A percentile compares a stretch with the other conserved stretches of the same genome.
phyloP scores from a whole-genome alignment of 2,797 vertebrate genomes.

The Myripristis murdjan region DNA sequence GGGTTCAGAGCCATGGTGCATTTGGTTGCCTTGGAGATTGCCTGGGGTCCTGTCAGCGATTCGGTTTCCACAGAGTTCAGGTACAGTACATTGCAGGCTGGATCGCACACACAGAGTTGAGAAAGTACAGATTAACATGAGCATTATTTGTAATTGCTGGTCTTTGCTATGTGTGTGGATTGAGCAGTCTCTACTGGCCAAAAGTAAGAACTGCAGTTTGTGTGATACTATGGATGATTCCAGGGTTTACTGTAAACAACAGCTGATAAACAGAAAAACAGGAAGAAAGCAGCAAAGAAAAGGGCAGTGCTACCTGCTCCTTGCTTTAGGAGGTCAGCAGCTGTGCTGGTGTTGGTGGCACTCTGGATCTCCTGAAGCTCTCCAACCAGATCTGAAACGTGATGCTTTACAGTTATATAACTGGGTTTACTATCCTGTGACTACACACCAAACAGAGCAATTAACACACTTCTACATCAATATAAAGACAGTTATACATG shows the following conservation, averaged over 20 bases:
- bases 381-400: slow-evolving; percentile 88
- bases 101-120: slow-evolving; percentile 26
- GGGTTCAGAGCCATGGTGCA: slow-evolving; percentile 87
- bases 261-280: neutral
- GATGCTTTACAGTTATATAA: slow-evolving; percentile 14
- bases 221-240: neutral
- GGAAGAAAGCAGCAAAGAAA: neutral
- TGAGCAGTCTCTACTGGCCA: slow-evolving; percentile 45
- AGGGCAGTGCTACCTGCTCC: slow-evolving; percentile 87
- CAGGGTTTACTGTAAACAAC: neutral
- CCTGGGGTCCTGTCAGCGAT: slow-evolving; percentile 93
- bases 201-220: slow-evolving; percentile 28
- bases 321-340: slow-evolving; percentile 92
- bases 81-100: slow-evolving; percentile 94
- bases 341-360: slow-evolving; percentile 91
- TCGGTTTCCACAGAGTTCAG: slow-evolving; percentile 95
- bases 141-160: neutral
- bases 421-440: neutral
- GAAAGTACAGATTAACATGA: slow-evolving; percentile 19
- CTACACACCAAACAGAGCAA: neutral
- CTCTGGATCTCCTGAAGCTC: slow-evolving; percentile 87
- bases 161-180: neutral
- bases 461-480: too few relatives aligned
- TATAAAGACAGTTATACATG: too few relatives aligned
- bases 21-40: slow-evolving; percentile 91